A percentile compares a stretch with the other conserved stretches of the same genome.
Conservation (phyloP, 2,797 vertebrate species). For the Gambelia wislizenii region DNA sequence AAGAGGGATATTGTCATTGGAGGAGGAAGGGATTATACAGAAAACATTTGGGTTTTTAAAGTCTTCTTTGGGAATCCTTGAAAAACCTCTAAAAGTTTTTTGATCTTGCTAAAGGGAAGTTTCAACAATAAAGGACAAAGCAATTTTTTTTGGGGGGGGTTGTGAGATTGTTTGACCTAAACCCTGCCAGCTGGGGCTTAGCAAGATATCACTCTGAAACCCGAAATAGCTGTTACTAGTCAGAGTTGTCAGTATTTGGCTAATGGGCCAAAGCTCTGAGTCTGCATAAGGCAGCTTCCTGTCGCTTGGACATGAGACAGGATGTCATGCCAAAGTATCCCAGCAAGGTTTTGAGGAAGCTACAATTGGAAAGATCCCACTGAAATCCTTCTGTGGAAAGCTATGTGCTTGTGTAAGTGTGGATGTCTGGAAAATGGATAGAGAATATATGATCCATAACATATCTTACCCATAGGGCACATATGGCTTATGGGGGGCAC, state of each 20-base stretch:
- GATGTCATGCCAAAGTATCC: background rate
- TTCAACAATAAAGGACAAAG: background rate
- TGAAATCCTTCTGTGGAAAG: background rate
- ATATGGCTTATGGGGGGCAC: constrained; percentile 15
- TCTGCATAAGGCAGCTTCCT: no score
- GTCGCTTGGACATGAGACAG: background rate
- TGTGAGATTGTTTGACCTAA: no score
- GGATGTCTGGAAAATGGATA: background rate
- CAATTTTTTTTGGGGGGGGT: background rate
- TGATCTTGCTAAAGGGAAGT: background rate
- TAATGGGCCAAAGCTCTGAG: no score
- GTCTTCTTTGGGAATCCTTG: background rate
- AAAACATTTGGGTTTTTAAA: background rate
- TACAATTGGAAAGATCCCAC: background rate
- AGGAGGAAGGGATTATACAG: background rate
- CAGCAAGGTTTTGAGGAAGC: no score
- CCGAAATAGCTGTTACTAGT: no score
- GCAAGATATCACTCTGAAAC: no score
- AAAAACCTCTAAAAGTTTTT: background rate
- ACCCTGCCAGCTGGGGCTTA: no score
- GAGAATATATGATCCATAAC: background rate
- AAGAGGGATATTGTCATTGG: background rate
- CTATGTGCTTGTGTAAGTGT: background rate
- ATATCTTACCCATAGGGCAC: background rate
- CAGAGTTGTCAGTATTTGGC: no score